phyloP scores from a whole-genome alignment of 2,797 vertebrate species.

The Steatocranus sp. region DNA sequence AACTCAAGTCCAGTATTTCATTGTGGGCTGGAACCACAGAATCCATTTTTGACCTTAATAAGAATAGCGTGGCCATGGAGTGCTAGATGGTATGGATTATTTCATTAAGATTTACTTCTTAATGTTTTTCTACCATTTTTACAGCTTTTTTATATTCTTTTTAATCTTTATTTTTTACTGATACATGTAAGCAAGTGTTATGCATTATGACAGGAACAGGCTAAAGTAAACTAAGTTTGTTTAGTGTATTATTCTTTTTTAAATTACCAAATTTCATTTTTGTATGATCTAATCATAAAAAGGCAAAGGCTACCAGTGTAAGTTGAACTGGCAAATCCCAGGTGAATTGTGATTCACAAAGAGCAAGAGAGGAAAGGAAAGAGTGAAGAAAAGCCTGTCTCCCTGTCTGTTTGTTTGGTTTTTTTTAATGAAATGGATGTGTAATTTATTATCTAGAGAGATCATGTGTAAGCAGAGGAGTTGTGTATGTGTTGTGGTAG shows the following conservation, averaged over 20 bases:
- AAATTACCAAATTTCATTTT: slow-evolving; percentile 15
- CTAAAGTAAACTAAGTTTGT: slow-evolving; percentile 46
- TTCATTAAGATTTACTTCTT: slow-evolving; percentile 55
- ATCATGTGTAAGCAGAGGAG: slow-evolving; percentile 60
- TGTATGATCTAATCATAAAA: slow-evolving; percentile 33
- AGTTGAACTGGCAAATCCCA: slow-evolving; percentile 47
- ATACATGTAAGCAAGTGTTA: slow-evolving; percentile 31
- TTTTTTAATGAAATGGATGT: slow-evolving; percentile 52
- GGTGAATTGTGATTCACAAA: slow-evolving; percentile 55
- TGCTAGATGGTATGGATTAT: slow-evolving; percentile 47
- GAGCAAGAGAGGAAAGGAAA: slow-evolving; percentile 14
- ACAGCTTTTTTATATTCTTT: slow-evolving; percentile 68
- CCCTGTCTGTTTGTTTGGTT: slow-evolving; percentile 2
- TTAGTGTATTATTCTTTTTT: slow-evolving; percentile 14
- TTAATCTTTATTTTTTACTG: slow-evolving; percentile 61
- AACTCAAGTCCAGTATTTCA: slow-evolving; percentile 68
- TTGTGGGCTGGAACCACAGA: slow-evolving; percentile 74
- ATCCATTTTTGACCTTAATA: slow-evolving; percentile 37
- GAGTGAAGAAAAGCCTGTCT: slow-evolving; percentile 58
- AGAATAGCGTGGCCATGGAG: slow-evolving; percentile 37
- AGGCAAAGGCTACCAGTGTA: slow-evolving; percentile 27
- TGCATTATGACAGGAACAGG: slow-evolving; percentile 26
- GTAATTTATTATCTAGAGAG: slow-evolving; percentile 74
- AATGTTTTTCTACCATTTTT: slow-evolving; percentile 73
- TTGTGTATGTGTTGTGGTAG: slow-evolving; percentile 62